These are phyloP conservation scores for Coleophora deauratella DNA, from an alignment of 2,888 invertebrate genomes.

Conservation along the genomic window DNA sequence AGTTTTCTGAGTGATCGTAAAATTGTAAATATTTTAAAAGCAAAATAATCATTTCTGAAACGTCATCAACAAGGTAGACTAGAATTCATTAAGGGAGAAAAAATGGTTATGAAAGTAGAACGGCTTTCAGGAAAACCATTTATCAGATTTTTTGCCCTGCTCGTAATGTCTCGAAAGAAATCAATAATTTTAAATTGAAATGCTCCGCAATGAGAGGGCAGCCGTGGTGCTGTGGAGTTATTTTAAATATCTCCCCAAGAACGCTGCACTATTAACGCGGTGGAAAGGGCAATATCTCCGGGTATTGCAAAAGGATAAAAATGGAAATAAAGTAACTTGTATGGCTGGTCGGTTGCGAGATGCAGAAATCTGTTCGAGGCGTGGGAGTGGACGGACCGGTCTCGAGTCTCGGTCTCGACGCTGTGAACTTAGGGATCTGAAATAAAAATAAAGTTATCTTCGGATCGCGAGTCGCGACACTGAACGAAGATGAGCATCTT, in stretches of 20 bases:
- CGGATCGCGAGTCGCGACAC: constrained; percentile 58
- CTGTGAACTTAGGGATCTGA: constrained; percentile 68
- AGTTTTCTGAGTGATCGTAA: too few relatives aligned
- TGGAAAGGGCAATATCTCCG: constrained; percentile 49
- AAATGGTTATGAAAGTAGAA: too few relatives aligned
- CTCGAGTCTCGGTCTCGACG: constrained; percentile 70
- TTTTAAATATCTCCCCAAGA: constrained; percentile 27
- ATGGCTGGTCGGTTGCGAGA: constrained; percentile 66
- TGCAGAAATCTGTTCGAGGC: constrained; percentile 70
- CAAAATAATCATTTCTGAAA: too few relatives aligned
- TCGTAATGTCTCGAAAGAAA: constrained; percentile 4
- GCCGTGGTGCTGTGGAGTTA: constrained; percentile 5
- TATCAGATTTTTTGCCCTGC: neutral
- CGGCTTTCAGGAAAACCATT: too few relatives aligned
- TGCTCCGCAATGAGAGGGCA: constrained; percentile 4
- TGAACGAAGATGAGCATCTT: constrained; percentile 20
- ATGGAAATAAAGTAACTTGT: constrained; percentile 65
- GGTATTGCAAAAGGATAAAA: constrained; percentile 65
- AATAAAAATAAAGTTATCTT: constrained; percentile 55
- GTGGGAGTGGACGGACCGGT: constrained; percentile 67
- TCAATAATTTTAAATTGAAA: constrained; percentile 13
- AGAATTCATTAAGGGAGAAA: too few relatives aligned
- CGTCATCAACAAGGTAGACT: neutral
- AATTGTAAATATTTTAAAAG: too few relatives aligned
- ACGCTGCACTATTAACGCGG: constrained; percentile 52